These are phyloP conservation scores for Xanthia icteritia DNA, from an alignment of 2,888 invertebrate genomes.

Conservation along the genomic window DNA sequence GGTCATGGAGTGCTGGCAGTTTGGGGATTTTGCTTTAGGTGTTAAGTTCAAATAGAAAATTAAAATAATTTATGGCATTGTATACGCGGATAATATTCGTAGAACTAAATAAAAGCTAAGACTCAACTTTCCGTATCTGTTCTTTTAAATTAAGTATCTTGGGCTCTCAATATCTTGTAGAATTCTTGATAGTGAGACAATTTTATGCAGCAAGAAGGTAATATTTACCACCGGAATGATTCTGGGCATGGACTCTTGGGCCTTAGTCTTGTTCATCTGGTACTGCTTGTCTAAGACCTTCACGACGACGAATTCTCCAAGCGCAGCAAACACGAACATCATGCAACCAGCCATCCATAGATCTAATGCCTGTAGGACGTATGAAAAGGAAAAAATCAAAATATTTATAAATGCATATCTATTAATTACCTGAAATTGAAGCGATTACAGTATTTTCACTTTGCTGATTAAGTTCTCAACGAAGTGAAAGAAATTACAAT, in stretches of 20 bases:
- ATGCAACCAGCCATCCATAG: slow-evolving; percentile 97
- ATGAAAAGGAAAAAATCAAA: background rate
- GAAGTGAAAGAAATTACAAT: no score
- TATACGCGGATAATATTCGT: no score
- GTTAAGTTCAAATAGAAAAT: background rate
- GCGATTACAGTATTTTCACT: no score
- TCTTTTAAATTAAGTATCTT: background rate
- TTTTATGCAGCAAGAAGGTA: slow-evolving; percentile 46
- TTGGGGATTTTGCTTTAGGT: background rate
- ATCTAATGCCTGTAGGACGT: slow-evolving; percentile 92
- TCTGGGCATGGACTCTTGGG: slow-evolving; percentile 89
- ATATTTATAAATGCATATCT: background rate
- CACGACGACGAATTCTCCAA: slow-evolving; percentile 95
- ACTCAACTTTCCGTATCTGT: no score
- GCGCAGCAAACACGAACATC: slow-evolving; percentile 95
- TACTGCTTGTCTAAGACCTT: slow-evolving; percentile 95
- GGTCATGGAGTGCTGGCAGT: slow-evolving; percentile 35
- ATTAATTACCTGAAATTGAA: no score
- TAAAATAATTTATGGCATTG: background rate
- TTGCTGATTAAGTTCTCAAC: no score
- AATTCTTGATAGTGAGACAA: background rate
- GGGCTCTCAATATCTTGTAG: background rate
- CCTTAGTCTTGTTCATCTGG: slow-evolving; percentile 90
- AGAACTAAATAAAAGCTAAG: no score
- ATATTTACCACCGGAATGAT: slow-evolving; percentile 88